Base-by-base conservation (phyloP, 2,888 invertebrate genomes). In the Mongoloraphidia duomilia region DNA sequence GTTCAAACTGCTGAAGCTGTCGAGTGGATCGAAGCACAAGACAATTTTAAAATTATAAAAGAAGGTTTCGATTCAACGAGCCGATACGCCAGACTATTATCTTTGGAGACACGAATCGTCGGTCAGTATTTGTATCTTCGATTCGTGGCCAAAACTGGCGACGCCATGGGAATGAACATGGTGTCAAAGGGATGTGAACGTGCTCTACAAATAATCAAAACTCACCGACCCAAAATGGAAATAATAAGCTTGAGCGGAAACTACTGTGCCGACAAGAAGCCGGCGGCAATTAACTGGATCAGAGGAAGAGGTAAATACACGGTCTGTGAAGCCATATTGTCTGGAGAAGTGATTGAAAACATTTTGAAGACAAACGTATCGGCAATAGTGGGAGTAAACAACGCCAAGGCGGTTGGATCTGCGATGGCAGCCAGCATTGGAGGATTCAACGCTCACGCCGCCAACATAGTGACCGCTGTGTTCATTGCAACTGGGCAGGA, bases 121-220 rank as follows among this genome's bases (percentile, higher is more conserved):
- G 95, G 95, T 0, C 79, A 90, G 3, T 80, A 83, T 48, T 66
- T 96, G 12, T 95, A 88, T 64, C 76, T 97, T 43, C 76, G 93
- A 52, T 95, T 96, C 67, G 79, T 85, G 48, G 92, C 94, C 0
- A 79, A 77, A 3, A 96, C 96, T 0, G 97, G 97, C 0, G 97
- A 98, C 65, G 97, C 97, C 2, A 98, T 97, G 97, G 97, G 97
- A 41, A 97, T 97, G 97, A 97, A 97, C 64, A 97, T 97, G 96
- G 76, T 96, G 0, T 94, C 94, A 0, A 96, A 96, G 73, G 95
- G 93, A 0, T 86, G 92, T 1, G 95, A 95, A 70, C 83, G 82
- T 59, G 85, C 92, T 0, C 64, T 97, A 26, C 77, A 78, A 54
- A 69, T 76, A 42, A 74, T 96, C 1, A 79, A 82, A 59, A 71